Base-by-base conservation (phyloP, 2,113 vertebrate species). In the Henicopernis longicauda region DNA sequence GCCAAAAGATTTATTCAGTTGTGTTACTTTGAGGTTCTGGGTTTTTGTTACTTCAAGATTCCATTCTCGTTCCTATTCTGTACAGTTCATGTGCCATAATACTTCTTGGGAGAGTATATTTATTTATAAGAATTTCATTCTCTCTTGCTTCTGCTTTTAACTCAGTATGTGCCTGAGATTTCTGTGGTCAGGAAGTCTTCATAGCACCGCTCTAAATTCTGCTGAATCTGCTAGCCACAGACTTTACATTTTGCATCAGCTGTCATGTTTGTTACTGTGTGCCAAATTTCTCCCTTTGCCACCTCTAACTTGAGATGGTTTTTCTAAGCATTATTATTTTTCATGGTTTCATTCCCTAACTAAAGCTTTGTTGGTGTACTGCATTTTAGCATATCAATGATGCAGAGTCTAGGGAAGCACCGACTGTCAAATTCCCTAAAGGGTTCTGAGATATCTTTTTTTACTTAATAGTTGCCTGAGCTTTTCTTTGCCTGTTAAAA, bases 401-500 rank as follows among this genome's bases (percentile, higher is more conserved):
- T 63, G 16, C 4, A 3, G 62, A 86, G 58, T 59, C 76, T 74
- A 40, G 63, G 66, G 50, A 81, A 74, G 59, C 29, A 38, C 27
- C 59, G 27, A 52, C 45, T 91, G 52, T 72, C 72, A 27, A 76
- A 91, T 85, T 94, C 81, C 74, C 78, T 77, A 11, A 73, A 90
- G 91, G 57, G 91, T 93, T 93, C 67, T 81, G 71, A 81, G 84
- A 82, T 82, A 70, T 73, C 21, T 16, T 76, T 95, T 81, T 93
- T 86, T 67, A 36, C 62, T n/a, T 95, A 74, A 76, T 77, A 88
- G 88, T 88, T 83, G 31, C 79, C 55, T 62, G 79, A 93, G 87
- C 87, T 93, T 94, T 91, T 65, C 83, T 91, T 86, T 90, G 71
- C 52, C 70, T 89, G 50, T 91, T 97, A 93, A 96, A 95, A 78